These are phyloP conservation scores for Neopelma chrysocephalum DNA, from an alignment of 2,797 vertebrate genomes.

Conservation along the genomic window DNA sequence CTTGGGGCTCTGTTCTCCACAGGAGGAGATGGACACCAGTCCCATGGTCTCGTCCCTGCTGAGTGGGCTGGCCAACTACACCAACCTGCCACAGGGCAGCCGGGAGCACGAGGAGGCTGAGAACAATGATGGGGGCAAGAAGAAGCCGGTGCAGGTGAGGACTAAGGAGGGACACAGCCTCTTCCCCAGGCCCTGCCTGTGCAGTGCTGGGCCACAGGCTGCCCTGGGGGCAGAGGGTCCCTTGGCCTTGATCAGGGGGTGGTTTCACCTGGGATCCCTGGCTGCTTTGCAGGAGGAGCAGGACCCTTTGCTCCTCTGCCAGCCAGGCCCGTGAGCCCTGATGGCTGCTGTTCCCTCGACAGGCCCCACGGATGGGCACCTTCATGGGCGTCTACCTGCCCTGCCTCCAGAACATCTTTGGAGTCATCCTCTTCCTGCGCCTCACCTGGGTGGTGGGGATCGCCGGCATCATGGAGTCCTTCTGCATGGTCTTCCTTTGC, in stretches of 20 bases:
- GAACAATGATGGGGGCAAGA: conserved; percentile 92
- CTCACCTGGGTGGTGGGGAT: conserved; percentile 98
- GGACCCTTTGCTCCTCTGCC: background rate
- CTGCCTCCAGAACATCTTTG: conserved; percentile 98
- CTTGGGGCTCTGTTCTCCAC: background rate
- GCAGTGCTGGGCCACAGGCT: background rate
- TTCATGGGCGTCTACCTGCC: conserved; percentile 98
- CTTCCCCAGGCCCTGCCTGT: background rate
- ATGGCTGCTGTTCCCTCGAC: background rate
- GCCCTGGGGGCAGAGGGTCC: too few relatives aligned
- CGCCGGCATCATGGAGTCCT: conserved; percentile 91
- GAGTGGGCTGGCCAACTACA: conserved; percentile 95
- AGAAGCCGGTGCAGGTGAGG: conserved; percentile 90
- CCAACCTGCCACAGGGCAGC: conserved; percentile 94
- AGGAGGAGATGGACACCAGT: conserved; percentile 99
- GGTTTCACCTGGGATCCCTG: background rate
- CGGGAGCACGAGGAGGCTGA: conserved; percentile 97
- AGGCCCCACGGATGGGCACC: conserved; percentile 96
- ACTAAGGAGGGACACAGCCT: rapidly evolving
- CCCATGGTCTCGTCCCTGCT: conserved; percentile 98
- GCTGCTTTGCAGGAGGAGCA: background rate
- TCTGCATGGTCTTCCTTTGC: conserved; percentile 96
- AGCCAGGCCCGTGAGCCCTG: background rate
- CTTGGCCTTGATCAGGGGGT: rapidly evolving
- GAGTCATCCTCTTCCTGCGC: conserved; percentile 96